Conservation (phyloP, 2,113 vertebrate genomes). For the Candoia aspera region DNA sequence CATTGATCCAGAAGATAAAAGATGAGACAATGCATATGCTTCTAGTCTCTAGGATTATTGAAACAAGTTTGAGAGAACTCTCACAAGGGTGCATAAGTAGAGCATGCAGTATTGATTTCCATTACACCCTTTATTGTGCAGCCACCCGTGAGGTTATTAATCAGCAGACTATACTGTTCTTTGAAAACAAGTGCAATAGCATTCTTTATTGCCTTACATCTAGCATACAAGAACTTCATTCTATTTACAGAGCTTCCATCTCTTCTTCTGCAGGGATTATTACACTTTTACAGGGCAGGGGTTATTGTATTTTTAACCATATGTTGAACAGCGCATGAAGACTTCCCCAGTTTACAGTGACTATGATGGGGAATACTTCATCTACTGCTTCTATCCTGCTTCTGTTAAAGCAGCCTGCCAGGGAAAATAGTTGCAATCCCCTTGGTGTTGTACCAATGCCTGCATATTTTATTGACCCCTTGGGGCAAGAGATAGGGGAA, state of each 20-base stretch:
- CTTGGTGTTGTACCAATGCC: neutral
- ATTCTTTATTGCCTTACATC: neutral
- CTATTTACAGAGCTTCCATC: neutral
- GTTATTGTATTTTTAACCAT: constrained; percentile 1
- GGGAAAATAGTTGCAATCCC: neutral
- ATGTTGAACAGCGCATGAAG: neutral
- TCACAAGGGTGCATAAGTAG: neutral
- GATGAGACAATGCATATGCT: neutral
- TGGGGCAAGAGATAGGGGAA: too few species aligned
- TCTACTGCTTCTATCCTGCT: neutral
- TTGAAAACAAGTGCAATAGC: neutral
- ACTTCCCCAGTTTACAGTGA: neutral
- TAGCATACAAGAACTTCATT: neutral
- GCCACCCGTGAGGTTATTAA: constrained; percentile 7
- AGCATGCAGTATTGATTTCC: neutral
- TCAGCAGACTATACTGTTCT: neutral
- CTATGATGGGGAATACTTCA: neutral
- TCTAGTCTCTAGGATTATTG: neutral
- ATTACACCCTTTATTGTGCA: constrained; percentile 16
- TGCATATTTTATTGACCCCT: too few species aligned
- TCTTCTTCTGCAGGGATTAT: neutral
- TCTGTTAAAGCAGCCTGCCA: neutral
- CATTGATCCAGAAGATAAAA: constrained; percentile 20
- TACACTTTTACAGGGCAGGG: neutral
- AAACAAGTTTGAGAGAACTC: fast-evolving